Evolutionary conservation across 2,888 invertebrate genomes (phyloP).

Genomic region (Cephalotes varians): DNA sequence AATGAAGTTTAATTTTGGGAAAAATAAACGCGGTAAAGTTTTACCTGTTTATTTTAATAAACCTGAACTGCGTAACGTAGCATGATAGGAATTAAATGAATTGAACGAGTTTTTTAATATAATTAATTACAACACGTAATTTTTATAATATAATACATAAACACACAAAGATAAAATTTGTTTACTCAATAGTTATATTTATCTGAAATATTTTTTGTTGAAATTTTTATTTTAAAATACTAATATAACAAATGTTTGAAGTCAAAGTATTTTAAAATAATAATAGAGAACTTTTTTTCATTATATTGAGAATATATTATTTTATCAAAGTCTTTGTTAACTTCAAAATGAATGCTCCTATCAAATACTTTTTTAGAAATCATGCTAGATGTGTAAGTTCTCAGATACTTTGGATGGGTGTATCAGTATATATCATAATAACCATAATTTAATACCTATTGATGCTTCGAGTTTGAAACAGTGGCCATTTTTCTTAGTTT

Average conservation of each 20-base stretch:
- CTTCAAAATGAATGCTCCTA: background rate
- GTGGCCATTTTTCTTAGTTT: slow-evolving; percentile 41
- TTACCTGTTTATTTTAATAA: slow-evolving; percentile 44
- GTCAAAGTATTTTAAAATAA: background rate
- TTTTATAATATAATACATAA: background rate
- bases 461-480: slow-evolving; percentile 43
- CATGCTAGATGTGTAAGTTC: background rate
- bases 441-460: slow-evolving; percentile 39
- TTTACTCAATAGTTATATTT: background rate
- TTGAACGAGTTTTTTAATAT: background rate
- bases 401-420: background rate
- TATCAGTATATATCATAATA: slow-evolving; percentile 30
- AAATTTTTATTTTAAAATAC: background rate
- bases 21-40: slow-evolving; percentile 51
- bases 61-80: background rate
- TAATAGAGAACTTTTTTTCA: background rate
- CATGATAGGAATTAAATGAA: background rate
- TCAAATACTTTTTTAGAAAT: background rate
- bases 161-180: background rate
- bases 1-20: slow-evolving; percentile 55
- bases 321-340: background rate
- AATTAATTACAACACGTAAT: background rate
- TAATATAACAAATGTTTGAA: background rate
- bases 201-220: background rate
- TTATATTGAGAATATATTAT: background rate